These are phyloP conservation scores for Calliopsis andreniformis DNA, from an alignment of 1,140 invertebrate species.

Conservation along the genomic window DNA sequence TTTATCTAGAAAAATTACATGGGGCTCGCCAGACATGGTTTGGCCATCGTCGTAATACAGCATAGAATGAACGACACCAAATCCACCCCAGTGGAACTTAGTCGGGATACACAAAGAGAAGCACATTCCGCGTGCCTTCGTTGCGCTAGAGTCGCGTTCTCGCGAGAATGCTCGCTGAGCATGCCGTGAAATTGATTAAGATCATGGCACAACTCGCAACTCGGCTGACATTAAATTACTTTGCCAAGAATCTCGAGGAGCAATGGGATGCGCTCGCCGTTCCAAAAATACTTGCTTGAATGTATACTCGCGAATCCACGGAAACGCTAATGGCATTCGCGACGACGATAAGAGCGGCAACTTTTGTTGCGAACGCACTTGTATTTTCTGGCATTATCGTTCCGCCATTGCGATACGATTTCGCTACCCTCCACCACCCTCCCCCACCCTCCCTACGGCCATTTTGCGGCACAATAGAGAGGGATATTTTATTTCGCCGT, in stretches of 20 bases:
- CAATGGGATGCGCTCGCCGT: slow-evolving; percentile 20
- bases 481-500: slow-evolving; percentile 20
- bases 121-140: background rate
- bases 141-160: slow-evolving; percentile 16
- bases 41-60: too few relatives aligned
- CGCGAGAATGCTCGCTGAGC: slow-evolving; percentile 8
- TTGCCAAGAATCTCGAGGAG: slow-evolving; percentile 38
- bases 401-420: slow-evolving; percentile 13
- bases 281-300: slow-evolving; percentile 22
- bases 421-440: background rate
- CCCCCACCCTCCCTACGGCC: too few relatives aligned
- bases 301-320: background rate
- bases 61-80: too few relatives aligned
- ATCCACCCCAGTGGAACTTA: too few relatives aligned
- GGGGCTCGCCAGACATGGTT: too few relatives aligned
- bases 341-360: slow-evolving; percentile 13
- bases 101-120: background rate
- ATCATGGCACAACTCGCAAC: slow-evolving; percentile 7
- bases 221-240: slow-evolving; percentile 39
- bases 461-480: background rate
- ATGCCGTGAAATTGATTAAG: slow-evolving; percentile 47
- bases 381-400: slow-evolving; percentile 29
- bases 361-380: slow-evolving; percentile 23
- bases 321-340: slow-evolving; percentile 21
- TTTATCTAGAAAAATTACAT: too few relatives aligned